A percentile compares a stretch with the other conserved stretches of the same genome.
Evolutionary conservation across 2,797 vertebrate species (phyloP).

Genomic region (Mastacembelus armatus): DNA sequence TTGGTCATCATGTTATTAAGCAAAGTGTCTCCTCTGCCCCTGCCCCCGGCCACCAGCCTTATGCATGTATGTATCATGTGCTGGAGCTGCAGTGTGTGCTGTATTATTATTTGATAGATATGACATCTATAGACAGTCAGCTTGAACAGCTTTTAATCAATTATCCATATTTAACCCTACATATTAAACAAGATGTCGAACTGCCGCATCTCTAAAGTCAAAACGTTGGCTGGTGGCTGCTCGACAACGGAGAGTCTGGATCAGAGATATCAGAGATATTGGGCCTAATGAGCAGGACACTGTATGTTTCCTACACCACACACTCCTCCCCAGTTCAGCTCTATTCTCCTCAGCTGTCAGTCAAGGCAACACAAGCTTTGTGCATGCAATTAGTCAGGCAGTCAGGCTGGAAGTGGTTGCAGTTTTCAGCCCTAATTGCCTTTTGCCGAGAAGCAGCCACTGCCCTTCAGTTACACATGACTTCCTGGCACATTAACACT

Average conservation of each 20-base stretch:
- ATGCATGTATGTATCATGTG: too few relatives aligned
- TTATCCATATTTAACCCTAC: too few relatives aligned
- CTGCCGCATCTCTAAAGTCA: conserved; percentile 11
- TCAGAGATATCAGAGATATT: conserved; percentile 64
- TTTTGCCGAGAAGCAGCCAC: conserved; percentile 55
- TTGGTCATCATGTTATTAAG: not conserved
- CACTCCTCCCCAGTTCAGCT: conserved; percentile 10
- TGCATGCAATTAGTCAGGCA: conserved; percentile 73
- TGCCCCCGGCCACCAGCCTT: not conserved
- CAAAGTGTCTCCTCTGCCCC: not conserved
- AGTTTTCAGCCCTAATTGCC: conserved; percentile 74
- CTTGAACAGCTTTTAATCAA: too few relatives aligned
- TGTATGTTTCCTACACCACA: conserved; percentile 51
- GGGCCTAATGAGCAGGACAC: conserved; percentile 71
- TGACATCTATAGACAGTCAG: too few relatives aligned
- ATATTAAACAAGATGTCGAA: conserved; percentile 7
- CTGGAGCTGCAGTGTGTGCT: too few relatives aligned
- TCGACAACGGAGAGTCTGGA: conserved; percentile 53
- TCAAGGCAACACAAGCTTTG: conserved; percentile 67
- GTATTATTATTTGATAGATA: too few relatives aligned
- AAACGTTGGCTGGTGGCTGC: conserved; percentile 26
- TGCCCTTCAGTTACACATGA: conserved; percentile 47
- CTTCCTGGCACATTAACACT: conserved; percentile 49
- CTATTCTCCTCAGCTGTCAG: conserved; percentile 56
- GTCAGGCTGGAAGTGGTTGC: conserved; percentile 68